These are phyloP conservation scores for Bradypus variegatus DNA, from an alignment of 2,797 vertebrate species.

Conservation along the genomic window DNA sequence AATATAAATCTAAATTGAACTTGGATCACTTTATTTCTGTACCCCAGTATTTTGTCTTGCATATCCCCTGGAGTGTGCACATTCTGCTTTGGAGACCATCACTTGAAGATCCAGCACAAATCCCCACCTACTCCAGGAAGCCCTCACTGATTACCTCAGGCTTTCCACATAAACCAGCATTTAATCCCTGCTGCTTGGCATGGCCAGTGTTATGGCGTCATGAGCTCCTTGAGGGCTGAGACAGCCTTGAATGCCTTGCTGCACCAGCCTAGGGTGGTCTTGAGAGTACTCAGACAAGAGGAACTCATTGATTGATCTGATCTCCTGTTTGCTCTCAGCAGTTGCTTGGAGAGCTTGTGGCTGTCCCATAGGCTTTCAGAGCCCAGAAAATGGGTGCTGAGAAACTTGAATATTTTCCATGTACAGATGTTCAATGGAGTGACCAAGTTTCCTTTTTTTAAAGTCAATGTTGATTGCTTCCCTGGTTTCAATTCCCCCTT, in stretches of 20 bases:
- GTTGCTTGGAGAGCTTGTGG: background rate
- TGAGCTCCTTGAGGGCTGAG: background rate
- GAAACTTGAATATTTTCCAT: background rate
- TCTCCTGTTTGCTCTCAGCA: background rate
- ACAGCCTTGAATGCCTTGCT: background rate
- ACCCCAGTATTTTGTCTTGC: too few species aligned
- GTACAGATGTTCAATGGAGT: background rate
- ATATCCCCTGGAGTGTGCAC: too few species aligned
- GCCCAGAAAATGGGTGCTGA: background rate
- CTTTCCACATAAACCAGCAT: too few species aligned
- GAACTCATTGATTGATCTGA: background rate
- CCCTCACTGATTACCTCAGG: background rate
- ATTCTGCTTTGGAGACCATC: background rate
- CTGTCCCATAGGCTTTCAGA: background rate
- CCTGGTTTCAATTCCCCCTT: background rate
- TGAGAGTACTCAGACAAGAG: background rate
- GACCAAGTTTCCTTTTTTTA: background rate
- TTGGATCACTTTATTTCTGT: background rate
- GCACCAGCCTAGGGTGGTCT: accelerated
- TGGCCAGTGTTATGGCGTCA: too few species aligned
- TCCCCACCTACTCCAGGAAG: background rate
- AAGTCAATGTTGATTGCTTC: background rate
- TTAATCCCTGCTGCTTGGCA: background rate
- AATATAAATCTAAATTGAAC: background rate
- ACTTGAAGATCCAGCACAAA: background rate